Evolutionary conservation across 2,797 vertebrate genomes (phyloP).

Genomic region (Tachyglossus aculeatus): DNA sequence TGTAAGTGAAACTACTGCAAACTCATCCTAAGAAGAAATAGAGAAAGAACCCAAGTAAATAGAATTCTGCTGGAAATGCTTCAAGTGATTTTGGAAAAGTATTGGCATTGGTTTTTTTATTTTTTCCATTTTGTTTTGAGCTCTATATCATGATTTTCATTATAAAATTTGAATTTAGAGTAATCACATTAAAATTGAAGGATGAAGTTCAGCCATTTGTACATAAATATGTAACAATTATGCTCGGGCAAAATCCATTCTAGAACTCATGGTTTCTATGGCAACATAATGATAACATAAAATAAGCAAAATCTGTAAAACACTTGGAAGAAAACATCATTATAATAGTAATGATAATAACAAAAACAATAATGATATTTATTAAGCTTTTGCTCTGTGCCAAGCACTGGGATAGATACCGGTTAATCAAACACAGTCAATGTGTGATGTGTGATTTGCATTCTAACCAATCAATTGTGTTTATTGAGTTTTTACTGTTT

Average conservation of each 20-base stretch:
- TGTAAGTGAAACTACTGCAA: too few species aligned
- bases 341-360: too few species aligned
- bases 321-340: not conserved
- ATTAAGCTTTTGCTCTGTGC: too few species aligned
- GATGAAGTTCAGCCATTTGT: constrained; percentile 31
- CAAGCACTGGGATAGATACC: too few species aligned
- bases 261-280: constrained; percentile 35
- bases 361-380: too few species aligned
- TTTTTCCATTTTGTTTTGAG: not conserved
- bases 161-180: constrained; percentile 28
- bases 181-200: constrained; percentile 25
- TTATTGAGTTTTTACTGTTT: too few species aligned
- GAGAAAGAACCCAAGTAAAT: constrained; percentile 24
- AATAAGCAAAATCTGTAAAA: constrained; percentile 34
- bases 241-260: constrained; percentile 32
- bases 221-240: constrained; percentile 36
- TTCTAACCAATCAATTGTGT: too few species aligned
- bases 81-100: constrained; percentile 32
- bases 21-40: too few species aligned
- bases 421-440: too few species aligned
- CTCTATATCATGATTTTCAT: not conserved
- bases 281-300: constrained; percentile 11
- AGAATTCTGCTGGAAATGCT: constrained; percentile 6
- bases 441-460: too few species aligned
- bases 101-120: not conserved